phyloP scores from a whole-genome alignment of 2,797 vertebrate species.

The Macrochelys suwanniensis region DNA sequence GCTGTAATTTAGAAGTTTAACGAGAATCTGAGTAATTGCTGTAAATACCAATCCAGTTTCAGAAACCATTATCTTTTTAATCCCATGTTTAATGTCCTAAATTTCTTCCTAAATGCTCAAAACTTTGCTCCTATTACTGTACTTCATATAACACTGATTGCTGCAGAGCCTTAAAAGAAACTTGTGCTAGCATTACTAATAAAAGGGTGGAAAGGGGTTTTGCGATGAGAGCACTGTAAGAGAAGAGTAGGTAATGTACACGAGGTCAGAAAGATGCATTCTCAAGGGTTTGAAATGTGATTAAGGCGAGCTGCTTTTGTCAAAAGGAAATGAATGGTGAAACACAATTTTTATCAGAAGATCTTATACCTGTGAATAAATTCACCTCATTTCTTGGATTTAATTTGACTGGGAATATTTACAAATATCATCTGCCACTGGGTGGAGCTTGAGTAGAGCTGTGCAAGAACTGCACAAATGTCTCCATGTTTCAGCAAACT shows the following conservation, averaged over 20 bases:
- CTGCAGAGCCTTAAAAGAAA: background rate
- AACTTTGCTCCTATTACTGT: background rate
- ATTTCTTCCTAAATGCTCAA: background rate
- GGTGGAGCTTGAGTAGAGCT: background rate
- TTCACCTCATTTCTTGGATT: background rate
- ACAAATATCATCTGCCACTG: background rate
- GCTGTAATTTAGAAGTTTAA: background rate
- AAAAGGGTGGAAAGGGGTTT: background rate
- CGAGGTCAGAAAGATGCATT: background rate
- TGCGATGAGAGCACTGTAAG: background rate
- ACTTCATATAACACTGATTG: background rate
- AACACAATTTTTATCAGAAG: background rate
- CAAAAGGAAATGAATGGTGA: background rate
- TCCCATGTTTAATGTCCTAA: background rate
- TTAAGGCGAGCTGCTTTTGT: background rate
- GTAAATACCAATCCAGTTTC: background rate
- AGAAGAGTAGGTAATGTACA: background rate
- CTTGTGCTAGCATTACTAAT: background rate
- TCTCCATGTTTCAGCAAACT: background rate
- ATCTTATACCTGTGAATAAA: background rate
- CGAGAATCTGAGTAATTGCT: background rate
- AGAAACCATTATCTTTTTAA: background rate
- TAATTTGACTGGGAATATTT: background rate
- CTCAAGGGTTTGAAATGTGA: background rate
- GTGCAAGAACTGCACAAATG: background rate